These are phyloP conservation scores for Mesorhabditis spiculigera DNA, from an alignment of 2,888 invertebrate species.

Conservation along the genomic window DNA sequence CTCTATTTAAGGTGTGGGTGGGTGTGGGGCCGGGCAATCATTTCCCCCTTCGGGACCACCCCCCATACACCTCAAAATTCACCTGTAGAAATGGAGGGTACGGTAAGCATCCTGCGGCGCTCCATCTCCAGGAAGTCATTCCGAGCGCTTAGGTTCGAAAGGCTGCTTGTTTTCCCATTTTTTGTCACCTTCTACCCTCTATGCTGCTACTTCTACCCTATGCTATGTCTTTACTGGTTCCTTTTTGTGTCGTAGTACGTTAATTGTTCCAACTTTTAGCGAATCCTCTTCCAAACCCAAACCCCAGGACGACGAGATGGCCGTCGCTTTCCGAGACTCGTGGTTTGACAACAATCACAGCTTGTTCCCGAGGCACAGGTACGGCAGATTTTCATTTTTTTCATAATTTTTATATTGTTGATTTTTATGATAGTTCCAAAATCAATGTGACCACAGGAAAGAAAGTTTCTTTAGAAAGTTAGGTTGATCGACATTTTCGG, in stretches of 20 bases:
- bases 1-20: too few species aligned
- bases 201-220: not conserved
- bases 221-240: not conserved
- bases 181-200: conserved; percentile 3
- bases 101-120: not conserved
- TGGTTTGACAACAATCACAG: conserved; percentile 2
- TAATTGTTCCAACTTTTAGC: not conserved
- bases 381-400: not conserved
- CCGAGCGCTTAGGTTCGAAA: conserved; percentile 2
- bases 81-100: too few species aligned
- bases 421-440: too few species aligned
- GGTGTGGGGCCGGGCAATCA: too few species aligned
- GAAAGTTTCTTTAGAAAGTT: too few species aligned
- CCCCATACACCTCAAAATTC: too few species aligned
- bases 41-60: too few species aligned
- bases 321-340: not conserved
- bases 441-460: too few species aligned
- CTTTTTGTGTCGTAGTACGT: not conserved
- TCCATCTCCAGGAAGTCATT: not conserved
- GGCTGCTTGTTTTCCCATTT: not conserved
- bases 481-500: too few species aligned
- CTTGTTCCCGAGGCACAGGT: conserved; percentile 4
- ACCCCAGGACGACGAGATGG: not conserved
- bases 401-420: too few species aligned
- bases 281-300: not conserved